Percentiles rank a stretch among this genome's conserved stretches.
Conservation (phyloP, 2,797 vertebrate species). For the Enoplosus armatus region DNA sequence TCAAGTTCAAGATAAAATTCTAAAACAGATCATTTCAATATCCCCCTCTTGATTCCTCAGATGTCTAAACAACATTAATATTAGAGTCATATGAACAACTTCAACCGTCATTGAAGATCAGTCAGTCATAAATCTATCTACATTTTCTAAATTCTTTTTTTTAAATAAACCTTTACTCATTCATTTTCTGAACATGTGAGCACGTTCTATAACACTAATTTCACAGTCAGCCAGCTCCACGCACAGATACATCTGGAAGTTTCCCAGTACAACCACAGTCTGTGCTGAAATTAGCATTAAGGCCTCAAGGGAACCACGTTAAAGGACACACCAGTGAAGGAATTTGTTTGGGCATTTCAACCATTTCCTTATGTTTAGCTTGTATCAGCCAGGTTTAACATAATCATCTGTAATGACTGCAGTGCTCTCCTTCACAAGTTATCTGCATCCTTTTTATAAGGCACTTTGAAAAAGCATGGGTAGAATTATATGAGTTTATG, state of each 20-base stretch:
- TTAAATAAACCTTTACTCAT: conserved; percentile 15
- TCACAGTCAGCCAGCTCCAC: conserved; percentile 35
- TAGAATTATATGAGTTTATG: conserved; percentile 60
- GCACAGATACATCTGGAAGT: conserved; percentile 39
- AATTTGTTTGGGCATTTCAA: conserved; percentile 52
- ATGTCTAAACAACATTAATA: not conserved
- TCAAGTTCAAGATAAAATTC: not conserved
- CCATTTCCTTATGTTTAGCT: conserved; percentile 35
- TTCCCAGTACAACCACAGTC: conserved; percentile 36
- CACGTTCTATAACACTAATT: conserved; percentile 32
- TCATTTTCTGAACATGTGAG: conserved; percentile 11
- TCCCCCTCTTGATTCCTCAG: not conserved
- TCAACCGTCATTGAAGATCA: conserved; percentile 11
- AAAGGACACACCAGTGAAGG: conserved; percentile 43
- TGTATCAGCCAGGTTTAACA: conserved; percentile 31
- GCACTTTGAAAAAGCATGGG: conserved; percentile 52
- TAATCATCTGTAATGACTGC: conserved; percentile 53
- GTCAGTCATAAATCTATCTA: not conserved
- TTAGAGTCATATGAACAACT: fast-evolving
- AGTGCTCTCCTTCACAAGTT: conserved; percentile 30
- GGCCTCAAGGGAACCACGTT: conserved; percentile 28
- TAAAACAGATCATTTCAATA: not conserved
- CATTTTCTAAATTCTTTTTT: not conserved
- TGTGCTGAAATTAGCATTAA: conserved; percentile 46
- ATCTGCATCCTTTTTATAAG: conserved; percentile 33